Conservation (phyloP, 2,797 vertebrate genomes). For the Pelodytes ibericus region DNA sequence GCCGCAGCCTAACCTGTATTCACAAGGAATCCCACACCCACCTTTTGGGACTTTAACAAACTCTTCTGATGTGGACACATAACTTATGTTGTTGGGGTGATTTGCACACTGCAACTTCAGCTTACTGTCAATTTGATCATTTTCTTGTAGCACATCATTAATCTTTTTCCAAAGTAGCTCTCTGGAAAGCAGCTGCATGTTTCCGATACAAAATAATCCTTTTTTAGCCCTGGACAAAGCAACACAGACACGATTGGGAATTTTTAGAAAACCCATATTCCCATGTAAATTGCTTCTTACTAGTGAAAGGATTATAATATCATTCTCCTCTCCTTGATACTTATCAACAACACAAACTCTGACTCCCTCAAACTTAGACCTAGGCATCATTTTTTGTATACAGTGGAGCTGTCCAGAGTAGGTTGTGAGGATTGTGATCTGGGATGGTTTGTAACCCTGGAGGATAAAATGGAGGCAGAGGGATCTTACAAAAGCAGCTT, state of each 20-base stretch:
- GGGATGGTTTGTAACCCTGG: constrained; percentile 57
- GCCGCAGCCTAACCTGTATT: constrained; percentile 50
- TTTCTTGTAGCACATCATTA: constrained; percentile 23
- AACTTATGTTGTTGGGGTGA: constrained; percentile 39
- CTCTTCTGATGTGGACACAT: constrained; percentile 42
- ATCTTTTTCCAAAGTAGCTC: constrained; percentile 56
- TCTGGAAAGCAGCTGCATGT: constrained; percentile 53
- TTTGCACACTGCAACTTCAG: constrained; percentile 54
- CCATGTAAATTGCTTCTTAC: constrained; percentile 57
- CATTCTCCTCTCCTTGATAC: constrained; percentile 62
- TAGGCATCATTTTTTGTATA: constrained; percentile 54
- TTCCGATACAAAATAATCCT: constrained; percentile 58
- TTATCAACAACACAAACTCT: constrained; percentile 58
- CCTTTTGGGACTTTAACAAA: constrained; percentile 54
- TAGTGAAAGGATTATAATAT: constrained; percentile 59
- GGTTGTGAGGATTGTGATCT: constrained; percentile 60
- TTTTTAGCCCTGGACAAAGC: constrained; percentile 60
- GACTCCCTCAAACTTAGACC: constrained; percentile 38
- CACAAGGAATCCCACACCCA: constrained; percentile 54
- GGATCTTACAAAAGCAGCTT: constrained; percentile 56
- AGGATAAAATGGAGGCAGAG: constrained; percentile 57
- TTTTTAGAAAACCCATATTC: constrained; percentile 56
- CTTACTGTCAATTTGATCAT: constrained; percentile 29
- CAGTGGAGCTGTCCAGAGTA: constrained; percentile 58
- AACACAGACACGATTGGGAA: constrained; percentile 59